Conservation (phyloP, 1,140 invertebrate genomes). For the Bradysia coprophila region DNA sequence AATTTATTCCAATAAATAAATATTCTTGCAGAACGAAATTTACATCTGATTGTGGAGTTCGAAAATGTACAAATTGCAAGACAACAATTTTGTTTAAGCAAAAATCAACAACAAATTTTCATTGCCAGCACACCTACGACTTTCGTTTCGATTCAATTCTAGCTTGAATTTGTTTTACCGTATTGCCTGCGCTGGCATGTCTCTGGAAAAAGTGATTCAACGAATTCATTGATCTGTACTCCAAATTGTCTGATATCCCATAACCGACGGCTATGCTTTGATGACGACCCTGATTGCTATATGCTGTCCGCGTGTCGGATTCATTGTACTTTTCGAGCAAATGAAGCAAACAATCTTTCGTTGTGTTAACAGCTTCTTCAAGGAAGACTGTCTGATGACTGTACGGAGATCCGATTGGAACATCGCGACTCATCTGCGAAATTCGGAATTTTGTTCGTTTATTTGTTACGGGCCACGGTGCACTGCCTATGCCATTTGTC, state of each 20-base stretch:
- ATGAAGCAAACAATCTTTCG: constrained; percentile 50
- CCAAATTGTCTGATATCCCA: constrained; percentile 22
- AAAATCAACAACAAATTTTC: too few relatives aligned
- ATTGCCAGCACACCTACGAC: too few relatives aligned
- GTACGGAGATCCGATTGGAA: constrained; percentile 36
- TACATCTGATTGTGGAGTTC: too few relatives aligned
- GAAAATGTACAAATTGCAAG: too few relatives aligned
- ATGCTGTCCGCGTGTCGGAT: constrained; percentile 12
- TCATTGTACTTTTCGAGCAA: constrained; percentile 55
- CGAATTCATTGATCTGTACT: constrained; percentile 39
- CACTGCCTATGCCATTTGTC: constrained; percentile 21
- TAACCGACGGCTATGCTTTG: constrained; percentile 23
- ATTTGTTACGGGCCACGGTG: constrained; percentile 29
- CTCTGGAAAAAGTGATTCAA: constrained; percentile 46
- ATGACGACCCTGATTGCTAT: constrained; percentile 14
- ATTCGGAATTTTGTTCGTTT: constrained; percentile 34
- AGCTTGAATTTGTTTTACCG: constrained; percentile 17
- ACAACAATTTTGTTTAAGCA: too few relatives aligned
- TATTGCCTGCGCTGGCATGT: constrained; percentile 30
- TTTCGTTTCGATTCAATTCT: constrained; percentile 16
- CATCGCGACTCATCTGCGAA: constrained; percentile 36
- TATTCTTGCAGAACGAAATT: too few relatives aligned
- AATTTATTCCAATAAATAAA: too few relatives aligned
- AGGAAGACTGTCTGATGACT: constrained; percentile 31
- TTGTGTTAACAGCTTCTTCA: constrained; percentile 38